phyloP scores from a whole-genome alignment of 2,113 vertebrate species.

The Gopherus evgoodei region DNA sequence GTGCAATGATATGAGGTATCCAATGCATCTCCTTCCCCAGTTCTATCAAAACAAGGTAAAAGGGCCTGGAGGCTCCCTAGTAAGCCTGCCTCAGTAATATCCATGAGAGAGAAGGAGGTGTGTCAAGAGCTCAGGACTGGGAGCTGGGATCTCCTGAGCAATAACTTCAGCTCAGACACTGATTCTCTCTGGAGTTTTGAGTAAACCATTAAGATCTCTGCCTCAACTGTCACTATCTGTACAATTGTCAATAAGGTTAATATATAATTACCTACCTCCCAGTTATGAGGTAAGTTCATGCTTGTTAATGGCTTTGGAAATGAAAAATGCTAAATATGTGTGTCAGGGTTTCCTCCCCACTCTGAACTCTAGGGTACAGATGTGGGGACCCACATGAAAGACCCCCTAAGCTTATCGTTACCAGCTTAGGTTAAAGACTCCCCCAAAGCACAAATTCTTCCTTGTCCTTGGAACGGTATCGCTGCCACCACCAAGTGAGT shows the following conservation, averaged over 20 bases:
- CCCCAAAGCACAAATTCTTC: no score
- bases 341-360: no score
- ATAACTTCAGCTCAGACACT: not conserved
- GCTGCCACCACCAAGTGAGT: no score
- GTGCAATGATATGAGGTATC: not conserved
- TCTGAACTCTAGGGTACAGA: no score
- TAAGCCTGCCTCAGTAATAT: no score
- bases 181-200: not conserved
- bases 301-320: not conserved
- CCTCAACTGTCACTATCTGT: not conserved
- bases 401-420: no score
- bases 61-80: fast-evolving
- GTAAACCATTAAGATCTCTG: not conserved
- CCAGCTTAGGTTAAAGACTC: no score
- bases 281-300: not conserved
- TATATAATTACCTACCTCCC: fast-evolving
- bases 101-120: not conserved
- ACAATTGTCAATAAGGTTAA: not conserved
- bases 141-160: fast-evolving
- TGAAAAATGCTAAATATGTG: not conserved
- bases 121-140: fast-evolving
- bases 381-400: no score
- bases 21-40: not conserved
- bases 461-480: no score
- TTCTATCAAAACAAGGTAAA: not conserved